phyloP scores from a whole-genome alignment of 2,797 vertebrate species.

The Ctenochaetus hawaiiensis region DNA sequence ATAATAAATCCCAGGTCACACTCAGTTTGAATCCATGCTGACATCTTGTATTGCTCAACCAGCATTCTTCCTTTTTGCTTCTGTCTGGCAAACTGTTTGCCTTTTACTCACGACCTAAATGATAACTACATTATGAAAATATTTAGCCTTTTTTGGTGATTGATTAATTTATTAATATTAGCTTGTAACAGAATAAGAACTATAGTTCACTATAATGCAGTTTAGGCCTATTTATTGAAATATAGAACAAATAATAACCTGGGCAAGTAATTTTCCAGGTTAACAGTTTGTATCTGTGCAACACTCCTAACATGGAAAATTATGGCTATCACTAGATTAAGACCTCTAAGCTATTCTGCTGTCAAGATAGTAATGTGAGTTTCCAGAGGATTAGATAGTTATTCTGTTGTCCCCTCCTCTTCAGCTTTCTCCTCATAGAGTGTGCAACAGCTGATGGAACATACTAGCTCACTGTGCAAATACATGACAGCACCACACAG shows the following conservation, averaged over 20 bases:
- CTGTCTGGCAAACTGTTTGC: neutral
- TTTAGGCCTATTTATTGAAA: conserved; percentile 1
- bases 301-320: conserved; percentile 56
- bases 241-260: too few relatives aligned
- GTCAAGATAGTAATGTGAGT: conserved; percentile 46
- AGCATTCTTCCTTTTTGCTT: neutral
- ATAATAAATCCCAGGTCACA: too few relatives aligned
- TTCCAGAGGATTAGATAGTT: conserved; percentile 71
- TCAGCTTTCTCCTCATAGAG: conserved; percentile 53
- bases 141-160: neutral
- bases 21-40: too few relatives aligned
- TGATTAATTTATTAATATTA: neutral
- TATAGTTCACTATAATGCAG: neutral
- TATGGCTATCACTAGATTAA: conserved; percentile 22
- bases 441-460: conserved; percentile 81
- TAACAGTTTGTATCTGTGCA: conserved; percentile 33
- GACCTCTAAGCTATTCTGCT: conserved; percentile 48
- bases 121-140: neutral
- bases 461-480: conserved; percentile 57
- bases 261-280: conserved; percentile 18
- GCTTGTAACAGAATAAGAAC: neutral
- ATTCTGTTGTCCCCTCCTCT: conserved; percentile 52
- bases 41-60: too few relatives aligned
- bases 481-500: conserved; percentile 19
- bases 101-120: neutral